Percentiles rank a stretch among this genome's conserved stretches.
Evolutionary conservation across 2,888 invertebrate species (phyloP).

Genomic region (Chymomyza fuscimana): DNA sequence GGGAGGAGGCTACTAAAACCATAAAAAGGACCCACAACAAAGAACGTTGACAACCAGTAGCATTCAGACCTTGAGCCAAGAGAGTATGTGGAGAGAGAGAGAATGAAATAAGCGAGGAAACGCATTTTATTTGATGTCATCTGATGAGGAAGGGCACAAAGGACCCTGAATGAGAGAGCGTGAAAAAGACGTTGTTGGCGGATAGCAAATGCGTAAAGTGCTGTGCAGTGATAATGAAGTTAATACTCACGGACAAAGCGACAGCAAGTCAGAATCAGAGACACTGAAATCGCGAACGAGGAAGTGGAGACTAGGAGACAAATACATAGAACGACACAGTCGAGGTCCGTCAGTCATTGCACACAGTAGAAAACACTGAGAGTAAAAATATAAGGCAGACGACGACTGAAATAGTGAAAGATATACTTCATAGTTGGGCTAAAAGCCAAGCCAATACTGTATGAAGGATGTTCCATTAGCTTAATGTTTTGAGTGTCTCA

Average conservation of each 20-base stretch:
- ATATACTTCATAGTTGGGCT: too few species aligned
- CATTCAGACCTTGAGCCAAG: not conserved
- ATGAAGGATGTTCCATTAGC: too few species aligned
- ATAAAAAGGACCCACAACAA: constrained; percentile 16
- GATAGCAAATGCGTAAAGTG: constrained; percentile 33
- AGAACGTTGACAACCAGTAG: constrained; percentile 7
- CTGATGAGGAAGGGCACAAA: too few species aligned
- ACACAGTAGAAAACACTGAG: not conserved
- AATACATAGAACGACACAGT: not conserved
- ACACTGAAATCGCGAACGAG: not conserved
- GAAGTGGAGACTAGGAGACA: not conserved
- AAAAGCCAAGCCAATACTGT: too few species aligned
- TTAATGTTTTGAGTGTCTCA: too few species aligned
- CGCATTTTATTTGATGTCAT: constrained; percentile 52
- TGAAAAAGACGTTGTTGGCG: not conserved
- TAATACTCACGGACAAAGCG: constrained; percentile 44
- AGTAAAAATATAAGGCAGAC: not conserved
- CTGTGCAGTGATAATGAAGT: constrained; percentile 63
- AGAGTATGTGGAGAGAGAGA: not conserved
- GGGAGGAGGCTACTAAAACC: not conserved
- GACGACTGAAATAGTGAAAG: too few species aligned
- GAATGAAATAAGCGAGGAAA: constrained; percentile 12
- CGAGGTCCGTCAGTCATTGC: not conserved
- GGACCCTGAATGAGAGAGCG: too few species aligned
- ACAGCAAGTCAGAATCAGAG: constrained; percentile 14